phyloP scores from a whole-genome alignment of 1,140 invertebrate species.

The Bombus waltoni region DNA sequence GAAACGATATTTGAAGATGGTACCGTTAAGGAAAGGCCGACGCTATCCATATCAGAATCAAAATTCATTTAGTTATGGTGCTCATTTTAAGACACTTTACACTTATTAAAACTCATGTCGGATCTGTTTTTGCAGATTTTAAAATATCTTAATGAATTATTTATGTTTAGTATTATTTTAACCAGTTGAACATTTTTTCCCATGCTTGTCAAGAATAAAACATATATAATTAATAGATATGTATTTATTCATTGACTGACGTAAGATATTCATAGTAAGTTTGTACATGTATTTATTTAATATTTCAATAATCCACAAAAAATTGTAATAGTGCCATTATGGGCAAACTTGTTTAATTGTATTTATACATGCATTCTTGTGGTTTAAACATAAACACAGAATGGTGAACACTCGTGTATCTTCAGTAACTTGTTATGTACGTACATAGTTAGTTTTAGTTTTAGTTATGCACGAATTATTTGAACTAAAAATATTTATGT shows the following conservation, averaged over 20 bases:
- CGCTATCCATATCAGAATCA: slow-evolving; percentile 75
- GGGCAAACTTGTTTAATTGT: slow-evolving; percentile 66
- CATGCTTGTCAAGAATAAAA: slow-evolving; percentile 45
- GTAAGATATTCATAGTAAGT: slow-evolving; percentile 51
- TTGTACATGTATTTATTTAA: slow-evolving; percentile 54
- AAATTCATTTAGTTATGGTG: slow-evolving; percentile 40
- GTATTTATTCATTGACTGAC: slow-evolving; percentile 62
- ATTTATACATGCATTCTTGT: slow-evolving; percentile 46
- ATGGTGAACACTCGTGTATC: slow-evolving; percentile 42
- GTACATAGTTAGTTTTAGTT: slow-evolving; percentile 43
- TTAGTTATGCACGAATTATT: slow-evolving; percentile 48
- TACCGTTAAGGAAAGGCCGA: slow-evolving; percentile 79
- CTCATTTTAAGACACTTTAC: slow-evolving; percentile 19
- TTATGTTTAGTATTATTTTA: slow-evolving; percentile 48
- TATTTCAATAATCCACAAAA: slow-evolving; percentile 43
- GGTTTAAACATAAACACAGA: slow-evolving; percentile 31
- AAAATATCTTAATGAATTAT: slow-evolving; percentile 21
- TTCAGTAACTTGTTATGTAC: slow-evolving; percentile 46
- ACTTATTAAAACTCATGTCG: neutral
- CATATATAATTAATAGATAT: slow-evolving; percentile 46
- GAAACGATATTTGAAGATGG: slow-evolving; percentile 30
- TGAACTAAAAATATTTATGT: slow-evolving; percentile 66
- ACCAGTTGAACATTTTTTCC: slow-evolving; percentile 9
- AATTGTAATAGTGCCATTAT: slow-evolving; percentile 74
- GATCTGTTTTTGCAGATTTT: slow-evolving; percentile 18